Evolutionary conservation across 2,797 vertebrate genomes (phyloP).

Genomic region (Acanthurus lineatus): DNA sequence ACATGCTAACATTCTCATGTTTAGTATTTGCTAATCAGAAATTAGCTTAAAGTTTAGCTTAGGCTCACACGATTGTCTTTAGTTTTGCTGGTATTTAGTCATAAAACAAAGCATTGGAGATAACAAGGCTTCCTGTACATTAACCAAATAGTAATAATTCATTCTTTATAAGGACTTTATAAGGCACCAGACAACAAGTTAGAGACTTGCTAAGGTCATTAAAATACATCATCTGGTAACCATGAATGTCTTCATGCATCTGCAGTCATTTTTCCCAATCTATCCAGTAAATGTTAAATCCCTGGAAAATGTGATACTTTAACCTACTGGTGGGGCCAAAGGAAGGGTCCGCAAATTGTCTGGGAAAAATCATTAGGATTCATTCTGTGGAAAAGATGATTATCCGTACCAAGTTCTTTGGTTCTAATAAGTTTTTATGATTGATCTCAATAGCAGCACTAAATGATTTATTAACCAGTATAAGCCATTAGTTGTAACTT

Average conservation of each 20-base stretch:
- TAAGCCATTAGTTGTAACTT: background rate
- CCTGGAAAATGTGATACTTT: background rate
- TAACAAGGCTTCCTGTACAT: no score
- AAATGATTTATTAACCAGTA: background rate
- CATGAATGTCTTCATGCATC: background rate
- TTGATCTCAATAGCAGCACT: background rate
- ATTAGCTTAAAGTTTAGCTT: background rate
- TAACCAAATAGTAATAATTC: background rate
- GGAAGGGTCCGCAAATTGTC: no score
- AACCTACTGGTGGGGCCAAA: no score
- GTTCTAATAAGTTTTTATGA: background rate
- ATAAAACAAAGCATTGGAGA: background rate
- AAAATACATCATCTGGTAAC: slow-evolving; percentile 1
- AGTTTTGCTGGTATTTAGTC: background rate
- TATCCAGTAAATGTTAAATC: background rate
- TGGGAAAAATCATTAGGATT: no score
- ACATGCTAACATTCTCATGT: background rate
- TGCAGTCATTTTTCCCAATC: background rate
- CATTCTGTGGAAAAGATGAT: no score
- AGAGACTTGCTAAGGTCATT: background rate
- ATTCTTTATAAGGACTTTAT: background rate
- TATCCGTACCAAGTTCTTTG: no score
- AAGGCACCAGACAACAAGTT: background rate
- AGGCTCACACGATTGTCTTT: background rate
- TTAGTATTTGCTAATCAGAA: no score